phyloP scores from a whole-genome alignment of 2,888 invertebrate species.

The Esperia sulphurella region DNA sequence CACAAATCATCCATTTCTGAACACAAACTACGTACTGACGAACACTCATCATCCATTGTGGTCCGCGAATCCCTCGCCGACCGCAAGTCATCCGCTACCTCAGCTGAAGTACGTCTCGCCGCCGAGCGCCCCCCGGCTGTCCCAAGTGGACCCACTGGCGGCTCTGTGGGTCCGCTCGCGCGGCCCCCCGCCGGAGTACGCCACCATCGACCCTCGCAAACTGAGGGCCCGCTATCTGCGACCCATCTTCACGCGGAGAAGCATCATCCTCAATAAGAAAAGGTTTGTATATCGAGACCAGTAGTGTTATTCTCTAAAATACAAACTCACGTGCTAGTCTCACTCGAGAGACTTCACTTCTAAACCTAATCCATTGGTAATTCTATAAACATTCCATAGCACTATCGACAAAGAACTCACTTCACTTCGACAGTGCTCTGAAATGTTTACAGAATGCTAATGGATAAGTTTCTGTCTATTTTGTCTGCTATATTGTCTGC shows the following conservation, averaged over 20 bases:
- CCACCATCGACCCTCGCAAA: slow-evolving; percentile 43
- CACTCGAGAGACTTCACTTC: too few relatives aligned
- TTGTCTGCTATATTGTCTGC: too few relatives aligned
- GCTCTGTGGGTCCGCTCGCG: background rate
- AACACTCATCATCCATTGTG: background rate
- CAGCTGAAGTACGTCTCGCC: background rate
- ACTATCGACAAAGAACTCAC: too few relatives aligned
- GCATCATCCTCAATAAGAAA: background rate
- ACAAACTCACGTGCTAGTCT: too few relatives aligned
- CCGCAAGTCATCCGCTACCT: background rate
- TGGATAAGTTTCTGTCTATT: too few relatives aligned
- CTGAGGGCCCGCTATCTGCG: slow-evolving; percentile 31
- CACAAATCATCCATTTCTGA: background rate
- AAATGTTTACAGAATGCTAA: too few relatives aligned
- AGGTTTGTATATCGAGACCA: background rate
- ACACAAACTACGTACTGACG: background rate
- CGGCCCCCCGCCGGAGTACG: slow-evolving; percentile 29
- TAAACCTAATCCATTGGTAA: too few relatives aligned
- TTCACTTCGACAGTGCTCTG: too few relatives aligned
- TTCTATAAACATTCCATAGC: too few relatives aligned
- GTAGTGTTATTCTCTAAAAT: too few relatives aligned
- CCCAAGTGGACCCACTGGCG: slow-evolving; percentile 5
- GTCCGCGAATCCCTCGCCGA: background rate
- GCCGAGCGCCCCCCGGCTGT: slow-evolving; percentile 8
- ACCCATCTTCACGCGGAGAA: slow-evolving; percentile 28